Conservation (phyloP, 1,140 invertebrate species). For the Tetraneura akinire region DNA sequence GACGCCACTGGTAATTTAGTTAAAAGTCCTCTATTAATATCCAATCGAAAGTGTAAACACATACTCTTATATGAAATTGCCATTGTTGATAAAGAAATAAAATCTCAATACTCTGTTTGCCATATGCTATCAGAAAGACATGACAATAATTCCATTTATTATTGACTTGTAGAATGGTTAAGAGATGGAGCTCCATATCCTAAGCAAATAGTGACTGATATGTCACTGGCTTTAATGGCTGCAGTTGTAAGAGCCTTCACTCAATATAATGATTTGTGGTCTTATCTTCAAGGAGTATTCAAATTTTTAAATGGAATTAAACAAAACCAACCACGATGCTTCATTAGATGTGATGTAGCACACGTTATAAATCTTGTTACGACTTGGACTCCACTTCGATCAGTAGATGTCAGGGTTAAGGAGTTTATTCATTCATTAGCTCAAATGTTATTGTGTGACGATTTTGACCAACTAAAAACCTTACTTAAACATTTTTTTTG, state of each 20-base stretch:
- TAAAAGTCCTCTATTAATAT: too few species aligned
- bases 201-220: constrained; percentile 53
- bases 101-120: constrained; percentile 49
- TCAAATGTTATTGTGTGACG: neutral
- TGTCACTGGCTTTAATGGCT: constrained; percentile 46
- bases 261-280: constrained; percentile 52
- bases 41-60: too few species aligned
- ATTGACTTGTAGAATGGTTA: constrained; percentile 51
- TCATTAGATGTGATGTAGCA: constrained; percentile 4
- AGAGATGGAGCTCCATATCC: constrained; percentile 53
- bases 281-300: constrained; percentile 51
- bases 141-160: constrained; percentile 44
- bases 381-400: neutral
- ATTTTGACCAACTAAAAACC: neutral
- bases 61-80: neutral
- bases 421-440: neutral
- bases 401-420: neutral
- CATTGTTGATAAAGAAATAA: constrained; percentile 17
- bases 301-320: neutral
- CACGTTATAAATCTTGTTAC: neutral
- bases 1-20: too few species aligned
- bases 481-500: neutral
- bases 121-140: constrained; percentile 54
- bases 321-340: neutral
- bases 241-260: constrained; percentile 35